A percentile compares a stretch with the other conserved stretches of the same genome.
phyloP scores from a whole-genome alignment of 2,113 vertebrate species.

The Chloropsis cyanopogon region DNA sequence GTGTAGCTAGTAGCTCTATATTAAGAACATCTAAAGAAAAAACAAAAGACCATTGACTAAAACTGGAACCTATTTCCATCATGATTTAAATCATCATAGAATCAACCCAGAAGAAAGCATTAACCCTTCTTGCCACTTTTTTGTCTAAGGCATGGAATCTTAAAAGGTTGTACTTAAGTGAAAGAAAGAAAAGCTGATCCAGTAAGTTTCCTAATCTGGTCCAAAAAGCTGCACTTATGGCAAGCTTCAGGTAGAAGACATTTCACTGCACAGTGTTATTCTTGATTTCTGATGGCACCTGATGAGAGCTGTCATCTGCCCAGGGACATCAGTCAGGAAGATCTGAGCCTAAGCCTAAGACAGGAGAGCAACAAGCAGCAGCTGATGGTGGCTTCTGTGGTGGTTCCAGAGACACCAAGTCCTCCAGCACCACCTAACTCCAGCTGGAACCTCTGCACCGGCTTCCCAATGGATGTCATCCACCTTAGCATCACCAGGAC shows the following conservation, averaged over 20 bases:
- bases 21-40: neutral
- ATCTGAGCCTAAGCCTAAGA: neutral
- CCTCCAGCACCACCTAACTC: neutral
- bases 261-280: neutral
- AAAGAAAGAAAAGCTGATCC: neutral
- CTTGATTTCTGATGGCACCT: neutral
- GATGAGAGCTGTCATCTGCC: neutral
- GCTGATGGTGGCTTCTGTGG: neutral
- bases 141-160: neutral
- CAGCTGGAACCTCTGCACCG: neutral
- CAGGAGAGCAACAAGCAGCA: neutral
- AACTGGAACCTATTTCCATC: neutral
- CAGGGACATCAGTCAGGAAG: neutral
- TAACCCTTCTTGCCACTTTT: neutral
- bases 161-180: neutral
- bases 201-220: neutral
- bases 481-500: neutral
- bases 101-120: neutral
- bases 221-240: neutral
- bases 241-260: accelerated
- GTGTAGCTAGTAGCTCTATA: neutral
- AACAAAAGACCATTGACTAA: neutral
- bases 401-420: neutral
- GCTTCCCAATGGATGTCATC: neutral
- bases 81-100: neutral